Evolutionary conservation across 2,113 vertebrate species (phyloP).

Genomic region (Paracanthobrama guichenoti): DNA sequence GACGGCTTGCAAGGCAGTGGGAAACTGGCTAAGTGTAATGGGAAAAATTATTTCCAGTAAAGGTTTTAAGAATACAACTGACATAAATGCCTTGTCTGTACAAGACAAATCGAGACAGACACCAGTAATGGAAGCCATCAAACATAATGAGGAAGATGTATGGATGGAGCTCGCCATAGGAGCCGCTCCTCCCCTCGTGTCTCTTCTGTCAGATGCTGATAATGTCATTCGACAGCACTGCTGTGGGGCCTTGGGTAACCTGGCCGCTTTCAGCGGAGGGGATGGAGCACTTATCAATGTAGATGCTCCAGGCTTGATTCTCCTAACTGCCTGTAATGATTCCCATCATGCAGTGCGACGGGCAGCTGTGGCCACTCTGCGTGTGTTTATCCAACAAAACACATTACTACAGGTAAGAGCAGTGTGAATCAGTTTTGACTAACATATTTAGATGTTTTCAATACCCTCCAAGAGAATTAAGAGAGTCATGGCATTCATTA

Average conservation of each 20-base stretch:
- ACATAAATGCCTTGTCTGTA: not conserved
- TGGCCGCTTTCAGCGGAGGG: conserved; percentile 58
- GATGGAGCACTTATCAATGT: conserved; percentile 58
- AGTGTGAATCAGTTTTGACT: not conserved
- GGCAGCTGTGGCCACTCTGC: conserved; percentile 68
- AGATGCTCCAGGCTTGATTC: conserved; percentile 59
- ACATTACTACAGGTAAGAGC: conserved; percentile 67
- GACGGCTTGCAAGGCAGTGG: conserved; percentile 67
- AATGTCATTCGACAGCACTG: conserved; percentile 71
- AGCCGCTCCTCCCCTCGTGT: conserved; percentile 54
- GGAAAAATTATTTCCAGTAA: conserved; percentile 41
- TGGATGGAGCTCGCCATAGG: conserved; percentile 68
- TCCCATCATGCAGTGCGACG: conserved; percentile 69
- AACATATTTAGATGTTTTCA: not conserved
- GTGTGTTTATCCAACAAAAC: conserved; percentile 65
- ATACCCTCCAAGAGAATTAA: not conserved
- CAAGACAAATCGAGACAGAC: conserved; percentile 36
- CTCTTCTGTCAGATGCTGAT: conserved; percentile 69
- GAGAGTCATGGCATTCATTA: not conserved
- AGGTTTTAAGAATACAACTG: not conserved
- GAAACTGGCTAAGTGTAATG: conserved; percentile 71
- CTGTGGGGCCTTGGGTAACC: conserved; percentile 68
- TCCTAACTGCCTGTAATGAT: conserved; percentile 68
- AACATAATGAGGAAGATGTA: conserved; percentile 19
- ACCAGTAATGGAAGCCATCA: conserved; percentile 33